Percentiles rank a stretch among this genome's conserved stretches.
These are phyloP conservation scores for Epizoanthus rinbou DNA, from an alignment of 92 coral and sea anemone species.

Conservation along the genomic window DNA sequence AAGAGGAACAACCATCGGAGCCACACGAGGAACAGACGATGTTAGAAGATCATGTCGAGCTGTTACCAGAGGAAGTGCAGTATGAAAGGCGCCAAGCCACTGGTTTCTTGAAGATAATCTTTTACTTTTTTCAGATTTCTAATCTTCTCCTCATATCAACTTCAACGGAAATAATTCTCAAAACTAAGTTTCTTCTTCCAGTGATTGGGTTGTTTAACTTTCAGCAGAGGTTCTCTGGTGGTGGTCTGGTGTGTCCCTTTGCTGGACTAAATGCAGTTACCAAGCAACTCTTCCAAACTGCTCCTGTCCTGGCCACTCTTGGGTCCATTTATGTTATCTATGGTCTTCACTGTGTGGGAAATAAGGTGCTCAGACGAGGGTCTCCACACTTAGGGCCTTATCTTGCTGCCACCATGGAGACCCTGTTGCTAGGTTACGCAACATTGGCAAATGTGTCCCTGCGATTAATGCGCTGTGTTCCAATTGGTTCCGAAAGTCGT, in stretches of 20 bases:
- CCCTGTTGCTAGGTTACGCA: conserved; percentile 88
- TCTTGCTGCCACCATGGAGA: conserved; percentile 69
- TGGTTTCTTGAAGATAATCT: conserved; percentile 73
- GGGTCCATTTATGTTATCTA: conserved; percentile 43
- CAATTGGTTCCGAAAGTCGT: conserved; percentile 59
- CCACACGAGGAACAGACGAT: neutral
- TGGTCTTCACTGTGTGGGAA: conserved; percentile 45
- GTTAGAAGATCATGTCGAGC: conserved; percentile 1
- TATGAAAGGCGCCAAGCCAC: conserved; percentile 29
- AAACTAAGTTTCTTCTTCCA: conserved; percentile 49
- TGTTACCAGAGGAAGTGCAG: neutral
- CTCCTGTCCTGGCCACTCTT: conserved; percentile 59
- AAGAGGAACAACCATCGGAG: neutral
- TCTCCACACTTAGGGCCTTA: conserved; percentile 65
- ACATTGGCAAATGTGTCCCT: conserved; percentile 64
- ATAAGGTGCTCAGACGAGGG: conserved; percentile 42
- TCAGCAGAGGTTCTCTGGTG: conserved; percentile 40
- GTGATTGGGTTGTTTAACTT: conserved; percentile 75
- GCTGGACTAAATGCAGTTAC: conserved; percentile 78
- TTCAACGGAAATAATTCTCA: conserved; percentile 20
- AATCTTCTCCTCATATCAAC: conserved; percentile 62
- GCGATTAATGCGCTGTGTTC: conserved; percentile 68
- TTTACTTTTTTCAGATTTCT: conserved; percentile 84
- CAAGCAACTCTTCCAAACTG: conserved; percentile 62
- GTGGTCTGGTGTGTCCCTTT: conserved; percentile 71